These are phyloP conservation scores for Masnerella sp. DNA, from an alignment of 2,888 invertebrate species.

Conservation along the genomic window DNA sequence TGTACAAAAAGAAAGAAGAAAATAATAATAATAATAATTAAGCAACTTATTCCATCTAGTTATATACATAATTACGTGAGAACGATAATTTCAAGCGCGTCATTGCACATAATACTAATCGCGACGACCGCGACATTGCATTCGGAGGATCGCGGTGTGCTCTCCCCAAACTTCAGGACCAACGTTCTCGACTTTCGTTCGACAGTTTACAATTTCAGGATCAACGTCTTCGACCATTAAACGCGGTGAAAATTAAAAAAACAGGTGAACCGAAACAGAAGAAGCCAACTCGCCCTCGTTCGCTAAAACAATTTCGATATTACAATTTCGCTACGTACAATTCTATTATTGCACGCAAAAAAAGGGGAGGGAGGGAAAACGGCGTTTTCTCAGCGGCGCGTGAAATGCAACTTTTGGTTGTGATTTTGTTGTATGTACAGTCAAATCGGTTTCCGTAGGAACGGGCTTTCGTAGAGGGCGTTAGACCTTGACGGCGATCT, in stretches of 20 bases:
- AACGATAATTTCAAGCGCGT: slow-evolving; percentile 19
- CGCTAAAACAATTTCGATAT: slow-evolving; percentile 4
- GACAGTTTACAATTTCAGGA: neutral
- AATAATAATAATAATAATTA: slow-evolving; percentile 11
- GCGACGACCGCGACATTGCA: slow-evolving; percentile 34
- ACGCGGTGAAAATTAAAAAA: too few relatives aligned
- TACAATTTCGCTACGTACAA: slow-evolving; percentile 22
- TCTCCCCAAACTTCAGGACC: slow-evolving; percentile 20
- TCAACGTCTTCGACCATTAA: too few relatives aligned
- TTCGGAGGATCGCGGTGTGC: slow-evolving; percentile 29
- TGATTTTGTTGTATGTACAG: slow-evolving; percentile 49
- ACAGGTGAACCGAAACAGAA: too few relatives aligned
- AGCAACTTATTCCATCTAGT: slow-evolving; percentile 22
- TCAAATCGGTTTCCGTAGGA: slow-evolving; percentile 28
- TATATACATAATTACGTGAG: slow-evolving; percentile 31
- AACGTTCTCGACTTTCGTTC: neutral
- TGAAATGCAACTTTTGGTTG: slow-evolving; percentile 46
- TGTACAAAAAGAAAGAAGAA: slow-evolving; percentile 14
- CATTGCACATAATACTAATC: slow-evolving; percentile 55
- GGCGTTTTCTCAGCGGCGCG: slow-evolving; percentile 12
- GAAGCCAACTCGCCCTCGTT: slow-evolving; percentile 2
- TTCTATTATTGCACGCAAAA: slow-evolving; percentile 33
- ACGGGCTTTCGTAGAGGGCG: slow-evolving; percentile 5
- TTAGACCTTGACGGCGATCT: slow-evolving; percentile 43
- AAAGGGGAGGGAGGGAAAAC: neutral